Conservation (phyloP, 2,113 vertebrate genomes). For the Narcine bancroftii region DNA sequence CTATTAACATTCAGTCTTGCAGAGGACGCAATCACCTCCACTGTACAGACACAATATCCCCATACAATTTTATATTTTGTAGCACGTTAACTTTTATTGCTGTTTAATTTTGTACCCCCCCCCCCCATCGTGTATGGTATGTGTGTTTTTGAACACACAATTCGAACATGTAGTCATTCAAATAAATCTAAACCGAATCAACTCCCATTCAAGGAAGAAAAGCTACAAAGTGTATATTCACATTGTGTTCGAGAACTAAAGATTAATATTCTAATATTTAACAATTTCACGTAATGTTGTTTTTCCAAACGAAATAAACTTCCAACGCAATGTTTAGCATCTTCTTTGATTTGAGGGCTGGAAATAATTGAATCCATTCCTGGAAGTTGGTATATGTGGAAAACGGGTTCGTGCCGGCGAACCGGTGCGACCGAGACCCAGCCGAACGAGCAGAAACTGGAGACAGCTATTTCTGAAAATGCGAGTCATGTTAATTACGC, state of each 20-base stretch:
- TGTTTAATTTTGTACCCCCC: neutral
- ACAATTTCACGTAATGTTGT: neutral
- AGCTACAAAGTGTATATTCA: neutral
- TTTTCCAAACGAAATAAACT: neutral
- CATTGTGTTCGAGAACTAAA: neutral
- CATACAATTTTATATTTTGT: slow-evolving; percentile 13
- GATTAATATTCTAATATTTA: neutral
- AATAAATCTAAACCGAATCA: neutral
- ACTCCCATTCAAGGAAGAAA: neutral
- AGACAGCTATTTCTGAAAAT: neutral
- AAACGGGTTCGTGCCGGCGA: neutral
- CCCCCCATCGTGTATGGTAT: neutral
- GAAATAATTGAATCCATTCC: neutral
- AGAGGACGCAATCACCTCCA: neutral
- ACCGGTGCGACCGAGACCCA: too few species aligned
- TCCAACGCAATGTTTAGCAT: neutral
- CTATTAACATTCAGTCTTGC: neutral
- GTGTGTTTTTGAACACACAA: neutral
- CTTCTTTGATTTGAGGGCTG: neutral
- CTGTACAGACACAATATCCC: slow-evolving; percentile 10
- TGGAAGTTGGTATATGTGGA: neutral
- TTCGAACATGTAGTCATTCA: neutral
- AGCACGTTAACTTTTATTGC: neutral
- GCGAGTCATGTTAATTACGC: too few species aligned
- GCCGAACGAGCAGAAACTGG: too few species aligned